Base-by-base conservation (phyloP, 2,797 vertebrate genomes). In the Orientallactaga sibirica region DNA sequence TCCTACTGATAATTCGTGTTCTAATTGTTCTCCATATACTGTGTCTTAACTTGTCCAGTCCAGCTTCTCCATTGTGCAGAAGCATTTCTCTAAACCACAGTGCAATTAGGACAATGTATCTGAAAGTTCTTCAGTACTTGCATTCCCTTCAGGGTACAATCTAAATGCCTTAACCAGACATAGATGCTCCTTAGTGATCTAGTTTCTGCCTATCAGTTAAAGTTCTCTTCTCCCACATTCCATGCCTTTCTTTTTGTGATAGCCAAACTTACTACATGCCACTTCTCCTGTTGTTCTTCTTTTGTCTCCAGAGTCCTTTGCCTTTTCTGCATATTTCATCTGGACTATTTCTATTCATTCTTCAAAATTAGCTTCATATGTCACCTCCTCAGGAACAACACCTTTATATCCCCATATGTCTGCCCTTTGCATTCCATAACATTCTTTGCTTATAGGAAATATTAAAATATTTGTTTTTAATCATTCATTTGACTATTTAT, bases 341-440 rank as follows among this genome's bases (percentile, higher is more conserved):
- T 74, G 19, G 15, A 9, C 67, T 76, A 55, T 7, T 64, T 85
- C 3, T 89, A 43, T 75, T 81, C 19, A 12, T 80, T 41, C n/a
- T 92, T 75, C 33, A 86, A 79, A 92, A 79, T 76, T 85, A 91
- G 78, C 6, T 76, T 86, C 41, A 66, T 37, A 67, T 77, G 55
- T 79, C 18, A 92, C 58, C 14, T 86, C 37, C 67, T 90, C 18
- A 74, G 18, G 20, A 79, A 83, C 7, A 6, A 15, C 81, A 78
- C 11, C 15, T 2, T 62, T 9, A 27, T 77, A 75, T n/a, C 5
- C 0, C 20, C 41, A 73, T 55, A 86, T 87, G 5, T 48, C 4
- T 14, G 11, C n/a, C 9, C 58, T 81, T 66, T n/a, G 15, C 16
- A 90, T 22, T 78, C 62, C 22, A 15, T 80, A 88, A 37, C 1